phyloP scores from a whole-genome alignment of 2,797 vertebrate genomes.

The Cyclura pinguis region DNA sequence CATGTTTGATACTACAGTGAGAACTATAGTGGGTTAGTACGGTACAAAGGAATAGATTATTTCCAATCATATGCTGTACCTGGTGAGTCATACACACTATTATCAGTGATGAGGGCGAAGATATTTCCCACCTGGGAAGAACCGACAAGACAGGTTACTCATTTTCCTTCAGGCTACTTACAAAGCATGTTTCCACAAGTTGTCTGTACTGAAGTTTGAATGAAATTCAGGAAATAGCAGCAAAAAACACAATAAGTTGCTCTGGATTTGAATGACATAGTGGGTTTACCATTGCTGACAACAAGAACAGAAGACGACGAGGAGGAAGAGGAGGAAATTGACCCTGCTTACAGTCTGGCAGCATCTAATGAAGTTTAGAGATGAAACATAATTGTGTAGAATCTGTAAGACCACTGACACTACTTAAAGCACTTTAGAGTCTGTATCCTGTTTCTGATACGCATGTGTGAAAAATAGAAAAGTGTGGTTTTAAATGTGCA shows the following conservation, averaged over 20 bases:
- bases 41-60: constrained; percentile 9
- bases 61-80: constrained; percentile 1
- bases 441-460: background rate
- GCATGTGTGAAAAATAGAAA: background rate
- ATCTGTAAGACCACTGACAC: background rate
- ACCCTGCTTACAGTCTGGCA: accelerated
- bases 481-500: background rate
- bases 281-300: background rate
- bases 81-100: constrained; percentile 23
- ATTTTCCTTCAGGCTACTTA: constrained; percentile 15
- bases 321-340: background rate
- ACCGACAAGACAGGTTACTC: background rate
- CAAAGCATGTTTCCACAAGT: constrained; percentile 57
- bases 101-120: background rate
- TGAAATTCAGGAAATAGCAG: constrained; percentile 53
- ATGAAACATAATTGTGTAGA: background rate
- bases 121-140: constrained; percentile 55
- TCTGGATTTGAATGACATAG: constrained; percentile 32
- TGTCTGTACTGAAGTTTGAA: constrained; percentile 38
- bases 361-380: background rate
- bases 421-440: background rate
- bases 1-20: background rate
- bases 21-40: background rate
- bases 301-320: background rate
- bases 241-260: constrained; percentile 36